phyloP scores from a whole-genome alignment of 2,797 vertebrate species.

The Otolemur crassicaudatus region DNA sequence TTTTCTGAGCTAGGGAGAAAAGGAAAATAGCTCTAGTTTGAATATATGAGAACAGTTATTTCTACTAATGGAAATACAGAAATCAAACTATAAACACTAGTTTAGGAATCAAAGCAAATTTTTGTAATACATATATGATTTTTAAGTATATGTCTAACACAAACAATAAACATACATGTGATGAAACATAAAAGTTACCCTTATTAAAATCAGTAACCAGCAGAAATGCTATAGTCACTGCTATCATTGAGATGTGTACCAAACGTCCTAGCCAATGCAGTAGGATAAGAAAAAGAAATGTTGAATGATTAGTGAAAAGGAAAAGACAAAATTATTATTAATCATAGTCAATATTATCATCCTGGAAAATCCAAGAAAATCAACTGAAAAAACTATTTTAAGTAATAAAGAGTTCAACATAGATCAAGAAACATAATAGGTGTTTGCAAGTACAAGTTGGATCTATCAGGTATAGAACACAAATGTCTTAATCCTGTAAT shows the following conservation, averaged over 20 bases:
- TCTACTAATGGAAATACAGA: slow-evolving; percentile 29
- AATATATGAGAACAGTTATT: slow-evolving; percentile 50
- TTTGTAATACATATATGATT: background rate
- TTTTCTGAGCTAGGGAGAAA: background rate
- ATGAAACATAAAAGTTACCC: background rate
- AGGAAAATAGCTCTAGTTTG: background rate
- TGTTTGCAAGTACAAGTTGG: too few species aligned
- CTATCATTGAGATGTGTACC: background rate
- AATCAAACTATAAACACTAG: slow-evolving; percentile 45
- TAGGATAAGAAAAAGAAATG: slow-evolving; percentile 59
- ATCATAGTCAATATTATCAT: slow-evolving; percentile 30
- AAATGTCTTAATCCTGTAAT: too few species aligned
- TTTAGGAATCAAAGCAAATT: background rate
- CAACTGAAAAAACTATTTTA: slow-evolving; percentile 25
- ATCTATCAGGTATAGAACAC: too few species aligned
- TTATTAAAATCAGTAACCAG: slow-evolving; percentile 34
- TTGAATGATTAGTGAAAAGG: slow-evolving; percentile 2
- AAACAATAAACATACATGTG: background rate
- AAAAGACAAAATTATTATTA: slow-evolving; percentile 42
- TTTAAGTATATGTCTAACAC: background rate
- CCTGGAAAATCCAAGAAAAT: background rate
- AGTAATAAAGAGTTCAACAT: background rate
- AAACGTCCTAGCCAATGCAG: background rate
- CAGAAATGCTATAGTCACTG: background rate
- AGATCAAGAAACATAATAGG: background rate